phyloP scores from a whole-genome alignment of 2,888 invertebrate species.

The Ecliptopera silaceata region DNA sequence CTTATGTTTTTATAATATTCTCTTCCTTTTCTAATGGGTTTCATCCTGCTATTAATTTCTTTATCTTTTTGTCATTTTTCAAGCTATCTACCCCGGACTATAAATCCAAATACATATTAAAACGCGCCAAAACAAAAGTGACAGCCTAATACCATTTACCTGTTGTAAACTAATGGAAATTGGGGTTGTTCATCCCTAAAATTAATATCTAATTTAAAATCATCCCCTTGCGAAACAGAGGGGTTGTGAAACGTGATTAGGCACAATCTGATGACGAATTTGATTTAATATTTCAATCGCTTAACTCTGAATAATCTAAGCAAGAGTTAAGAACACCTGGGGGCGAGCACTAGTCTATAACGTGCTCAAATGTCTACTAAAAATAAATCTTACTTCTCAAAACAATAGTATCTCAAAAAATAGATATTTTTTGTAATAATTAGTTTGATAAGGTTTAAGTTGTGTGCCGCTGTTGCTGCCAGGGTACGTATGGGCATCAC shows the following conservation, averaged over 20 bases:
- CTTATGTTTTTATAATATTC: too few species aligned
- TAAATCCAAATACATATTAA: slow-evolving; percentile 5
- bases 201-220: slow-evolving; percentile 77
- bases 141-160: slow-evolving; percentile 39
- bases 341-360: background rate
- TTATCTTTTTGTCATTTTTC: too few species aligned
- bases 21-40: too few species aligned
- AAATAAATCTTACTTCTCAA: too few species aligned
- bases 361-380: background rate
- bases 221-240: slow-evolving; percentile 46
- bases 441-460: too few species aligned
- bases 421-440: too few species aligned
- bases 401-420: too few species aligned
- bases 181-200: slow-evolving; percentile 64
- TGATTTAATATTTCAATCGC: slow-evolving; percentile 60
- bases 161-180: slow-evolving; percentile 40
- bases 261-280: slow-evolving; percentile 57
- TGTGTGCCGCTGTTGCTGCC: too few species aligned
- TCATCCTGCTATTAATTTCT: too few species aligned
- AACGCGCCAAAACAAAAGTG: slow-evolving; percentile 33
- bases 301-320: slow-evolving; percentile 35
- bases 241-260: slow-evolving; percentile 49
- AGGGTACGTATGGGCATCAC: too few species aligned
- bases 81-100: background rate
- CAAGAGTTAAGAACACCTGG: slow-evolving; percentile 24